Conservation (phyloP, 1,140 invertebrate species). For the Agraylea sexmaculata region DNA sequence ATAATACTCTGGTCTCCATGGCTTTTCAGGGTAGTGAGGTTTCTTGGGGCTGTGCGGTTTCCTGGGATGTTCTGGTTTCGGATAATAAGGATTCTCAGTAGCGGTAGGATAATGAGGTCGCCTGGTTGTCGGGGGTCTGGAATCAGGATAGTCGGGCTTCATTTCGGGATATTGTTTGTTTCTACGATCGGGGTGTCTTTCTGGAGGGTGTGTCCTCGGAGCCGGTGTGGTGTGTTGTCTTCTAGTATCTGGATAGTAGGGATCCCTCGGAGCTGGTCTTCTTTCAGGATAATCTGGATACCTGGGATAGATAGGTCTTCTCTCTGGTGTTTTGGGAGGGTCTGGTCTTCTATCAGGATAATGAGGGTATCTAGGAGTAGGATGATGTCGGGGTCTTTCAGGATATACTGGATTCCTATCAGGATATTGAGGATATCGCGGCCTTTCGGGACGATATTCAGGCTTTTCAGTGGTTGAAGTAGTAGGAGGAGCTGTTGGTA, state of each 20-base stretch:
- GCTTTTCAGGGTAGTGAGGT: slow-evolving; percentile 30
- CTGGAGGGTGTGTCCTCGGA: slow-evolving; percentile 8
- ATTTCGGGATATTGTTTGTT: slow-evolving; percentile 25
- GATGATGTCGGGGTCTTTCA: slow-evolving; percentile 5
- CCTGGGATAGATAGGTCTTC: too few relatives aligned
- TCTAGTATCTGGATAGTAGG: slow-evolving; percentile 5
- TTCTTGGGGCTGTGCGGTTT: slow-evolving; percentile 29
- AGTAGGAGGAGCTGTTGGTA: slow-evolving; percentile 24
- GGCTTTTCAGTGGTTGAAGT: slow-evolving; percentile 28
- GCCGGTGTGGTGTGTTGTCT: slow-evolving; percentile 19
- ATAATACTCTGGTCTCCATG: slow-evolving; percentile 29
- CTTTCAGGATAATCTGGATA: slow-evolving; percentile 6
- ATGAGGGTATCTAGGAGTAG: slow-evolving; percentile 1
- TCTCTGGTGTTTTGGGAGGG: neutral
- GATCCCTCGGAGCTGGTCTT: slow-evolving; percentile 2
- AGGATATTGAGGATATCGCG: slow-evolving; percentile 23
- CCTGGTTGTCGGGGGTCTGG: slow-evolving; percentile 10
- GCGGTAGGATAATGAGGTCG: too few relatives aligned
- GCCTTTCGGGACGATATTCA: slow-evolving; percentile 24
- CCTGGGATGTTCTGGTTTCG: slow-evolving; percentile 27
- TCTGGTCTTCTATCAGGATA: slow-evolving; percentile 8
- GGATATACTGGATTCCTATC: slow-evolving; percentile 17
- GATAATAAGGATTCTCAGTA: slow-evolving; percentile 23
- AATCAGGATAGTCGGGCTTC: slow-evolving; percentile 6
- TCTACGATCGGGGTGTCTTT: slow-evolving; percentile 29